Evolutionary conservation across 2,797 vertebrate genomes (phyloP).

Genomic region (Megaceryle alcyon): DNA sequence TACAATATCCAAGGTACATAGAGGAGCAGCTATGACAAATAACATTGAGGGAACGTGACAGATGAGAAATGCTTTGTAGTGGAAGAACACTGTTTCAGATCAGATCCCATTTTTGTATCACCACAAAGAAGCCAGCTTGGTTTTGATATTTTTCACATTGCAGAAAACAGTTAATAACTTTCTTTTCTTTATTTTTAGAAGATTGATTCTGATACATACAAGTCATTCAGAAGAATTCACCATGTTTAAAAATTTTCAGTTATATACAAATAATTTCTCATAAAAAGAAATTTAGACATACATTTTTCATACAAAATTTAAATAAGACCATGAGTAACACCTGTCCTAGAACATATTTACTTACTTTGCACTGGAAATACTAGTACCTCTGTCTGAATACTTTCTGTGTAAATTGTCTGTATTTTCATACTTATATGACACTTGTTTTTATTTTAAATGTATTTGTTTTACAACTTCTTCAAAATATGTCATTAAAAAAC

Average conservation of each 20-base stretch:
- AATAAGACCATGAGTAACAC: background rate
- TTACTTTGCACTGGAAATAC: background rate
- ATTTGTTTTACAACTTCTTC: background rate
- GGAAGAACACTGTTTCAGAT: background rate
- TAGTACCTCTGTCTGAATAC: background rate
- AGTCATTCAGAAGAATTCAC: background rate
- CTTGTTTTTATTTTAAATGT: background rate
- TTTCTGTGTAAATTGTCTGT: background rate
- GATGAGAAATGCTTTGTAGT: background rate
- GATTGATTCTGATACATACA: background rate
- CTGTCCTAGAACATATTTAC: background rate
- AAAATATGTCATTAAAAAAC: background rate
- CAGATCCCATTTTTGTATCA: background rate
- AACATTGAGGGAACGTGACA: background rate
- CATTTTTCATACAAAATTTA: background rate
- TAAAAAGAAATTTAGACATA: background rate
- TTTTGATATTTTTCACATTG: background rate
- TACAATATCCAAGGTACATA: background rate
- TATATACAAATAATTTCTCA: background rate
- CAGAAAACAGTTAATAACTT: background rate
- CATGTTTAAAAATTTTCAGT: background rate
- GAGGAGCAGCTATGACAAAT: background rate
- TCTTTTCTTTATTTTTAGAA: background rate
- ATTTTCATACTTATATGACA: background rate
- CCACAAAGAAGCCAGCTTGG: background rate